These are phyloP conservation scores for Uria aalge DNA, from an alignment of 2,113 vertebrate species.

Conservation along the genomic window DNA sequence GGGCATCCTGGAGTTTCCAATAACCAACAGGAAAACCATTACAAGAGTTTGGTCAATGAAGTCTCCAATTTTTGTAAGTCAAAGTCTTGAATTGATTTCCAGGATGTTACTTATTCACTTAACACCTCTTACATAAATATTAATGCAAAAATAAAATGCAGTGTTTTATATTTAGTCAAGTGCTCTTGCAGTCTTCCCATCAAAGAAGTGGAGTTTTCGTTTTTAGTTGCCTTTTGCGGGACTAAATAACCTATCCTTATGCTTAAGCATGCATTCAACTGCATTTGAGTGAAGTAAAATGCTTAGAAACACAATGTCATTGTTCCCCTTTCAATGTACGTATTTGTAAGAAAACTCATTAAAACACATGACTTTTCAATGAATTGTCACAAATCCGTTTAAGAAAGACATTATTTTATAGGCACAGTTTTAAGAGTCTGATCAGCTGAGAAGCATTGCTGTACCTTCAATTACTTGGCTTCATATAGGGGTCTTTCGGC, in stretches of 20 bases:
- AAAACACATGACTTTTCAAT: neutral
- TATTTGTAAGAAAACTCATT: neutral
- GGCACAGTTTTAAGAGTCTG: neutral
- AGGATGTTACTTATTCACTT: neutral
- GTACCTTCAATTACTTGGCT: neutral
- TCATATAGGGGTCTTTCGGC: neutral
- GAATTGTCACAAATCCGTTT: neutral
- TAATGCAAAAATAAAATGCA: neutral
- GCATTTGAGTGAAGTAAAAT: neutral
- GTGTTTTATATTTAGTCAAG: neutral
- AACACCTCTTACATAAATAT: neutral
- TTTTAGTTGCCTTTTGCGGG: neutral
- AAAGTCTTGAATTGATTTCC: neutral
- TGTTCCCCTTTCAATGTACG: neutral
- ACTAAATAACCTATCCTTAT: neutral
- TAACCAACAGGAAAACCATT: slow-evolving; percentile 10
- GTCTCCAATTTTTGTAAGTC: slow-evolving; percentile 15
- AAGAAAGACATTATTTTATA: neutral
- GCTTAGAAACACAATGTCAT: neutral
- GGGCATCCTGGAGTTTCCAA: neutral
- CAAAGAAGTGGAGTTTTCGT: neutral
- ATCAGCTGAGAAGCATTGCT: neutral
- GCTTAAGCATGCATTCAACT: neutral
- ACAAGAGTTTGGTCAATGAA: neutral
- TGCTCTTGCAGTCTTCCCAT: neutral